Evolutionary conservation across 92 coral and sea anemone species (phyloP), one percentile per base, ranked within the genome.

Genomic region (Micromussa lordhowensis): DNA sequence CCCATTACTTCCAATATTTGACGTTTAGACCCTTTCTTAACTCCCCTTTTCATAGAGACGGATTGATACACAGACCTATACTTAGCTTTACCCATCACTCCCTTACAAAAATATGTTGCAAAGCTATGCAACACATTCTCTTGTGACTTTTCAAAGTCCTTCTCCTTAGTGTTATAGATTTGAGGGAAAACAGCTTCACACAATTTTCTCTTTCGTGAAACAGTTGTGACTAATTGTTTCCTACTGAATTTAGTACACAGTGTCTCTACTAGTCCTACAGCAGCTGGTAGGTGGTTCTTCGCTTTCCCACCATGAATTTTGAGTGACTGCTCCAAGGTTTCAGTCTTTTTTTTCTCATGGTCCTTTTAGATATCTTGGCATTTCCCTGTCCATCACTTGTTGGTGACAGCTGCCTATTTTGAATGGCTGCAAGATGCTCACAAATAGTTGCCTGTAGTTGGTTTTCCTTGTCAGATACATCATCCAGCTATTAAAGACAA

Each of bases 31-130:
- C 91, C 86, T 32, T 79, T 57, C n/a, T n/a, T 89, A 78, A 59
- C 49, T 59, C 81, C 49, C 80, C 70, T 77, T 85, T 68, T 64
- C 88, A 82, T 88, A 35, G 83, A 82, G 77, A 88, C 57, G 63
- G 73, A 53, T 79, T 78, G 86, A 73, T 88, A 92, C 78, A 89
- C 82, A 84, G 90, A 84, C 88, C 92, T 81, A n/a, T n/a, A n/a
- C n/a, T n/a, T n/a, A n/a, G n/a, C n/a, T n/a, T n/a, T n/a, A n/a
- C n/a, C n/a, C n/a, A n/a, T n/a, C n/a, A n/a, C n/a, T n/a, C n/a
- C n/a, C n/a, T n/a, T 83, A 83, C 80, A 53, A 78, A 32, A 89
- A 44, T 89, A 89, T 28, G 83, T 53, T 8, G 92, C 88, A 57
- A 89, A 77, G 38, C 84, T 75, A 72, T 85, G 88, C 70, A 83